These are phyloP conservation scores for Adelosebastes latens DNA, from an alignment of 2,797 vertebrate species.

Conservation along the genomic window DNA sequence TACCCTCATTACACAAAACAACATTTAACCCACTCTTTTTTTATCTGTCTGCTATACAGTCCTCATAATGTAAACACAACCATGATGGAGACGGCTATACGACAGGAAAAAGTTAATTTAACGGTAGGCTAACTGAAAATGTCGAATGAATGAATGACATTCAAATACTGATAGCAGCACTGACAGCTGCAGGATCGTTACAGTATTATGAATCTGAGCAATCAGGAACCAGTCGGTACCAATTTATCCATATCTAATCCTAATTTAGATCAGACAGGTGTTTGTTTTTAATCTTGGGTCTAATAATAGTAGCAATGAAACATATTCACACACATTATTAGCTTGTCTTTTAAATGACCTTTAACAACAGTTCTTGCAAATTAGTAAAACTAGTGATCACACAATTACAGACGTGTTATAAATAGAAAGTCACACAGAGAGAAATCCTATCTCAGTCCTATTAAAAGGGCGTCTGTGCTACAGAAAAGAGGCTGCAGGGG, in stretches of 20 bases:
- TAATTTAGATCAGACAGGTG: neutral
- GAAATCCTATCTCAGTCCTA: slow-evolving; percentile 39
- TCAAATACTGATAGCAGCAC: neutral
- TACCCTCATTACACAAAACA: neutral
- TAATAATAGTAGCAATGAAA: slow-evolving; percentile 14
- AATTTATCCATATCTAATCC: neutral
- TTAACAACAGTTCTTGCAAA: slow-evolving; percentile 16
- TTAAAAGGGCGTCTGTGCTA: slow-evolving; percentile 29
- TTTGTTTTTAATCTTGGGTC: neutral
- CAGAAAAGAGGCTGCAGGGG: slow-evolving; percentile 43
- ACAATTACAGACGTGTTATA: slow-evolving; percentile 22
- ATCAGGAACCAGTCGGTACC: slow-evolving; percentile 7
- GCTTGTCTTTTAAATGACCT: slow-evolving; percentile 14
- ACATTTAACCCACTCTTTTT: neutral
- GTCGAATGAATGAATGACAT: neutral
- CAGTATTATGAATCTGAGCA: neutral
- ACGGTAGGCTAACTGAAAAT: neutral
- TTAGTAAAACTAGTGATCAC: slow-evolving; percentile 36
- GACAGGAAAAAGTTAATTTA: neutral
- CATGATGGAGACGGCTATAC: neutral
- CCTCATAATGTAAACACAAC: neutral
- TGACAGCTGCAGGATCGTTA: neutral
- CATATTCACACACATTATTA: neutral
- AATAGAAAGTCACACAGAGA: slow-evolving; percentile 22
- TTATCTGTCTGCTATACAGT: neutral